Evolutionary conservation across 1,140 invertebrate genomes (phyloP), one percentile per base, ranked within the genome.

Genomic region (Trichonephila clavipes): DNA sequence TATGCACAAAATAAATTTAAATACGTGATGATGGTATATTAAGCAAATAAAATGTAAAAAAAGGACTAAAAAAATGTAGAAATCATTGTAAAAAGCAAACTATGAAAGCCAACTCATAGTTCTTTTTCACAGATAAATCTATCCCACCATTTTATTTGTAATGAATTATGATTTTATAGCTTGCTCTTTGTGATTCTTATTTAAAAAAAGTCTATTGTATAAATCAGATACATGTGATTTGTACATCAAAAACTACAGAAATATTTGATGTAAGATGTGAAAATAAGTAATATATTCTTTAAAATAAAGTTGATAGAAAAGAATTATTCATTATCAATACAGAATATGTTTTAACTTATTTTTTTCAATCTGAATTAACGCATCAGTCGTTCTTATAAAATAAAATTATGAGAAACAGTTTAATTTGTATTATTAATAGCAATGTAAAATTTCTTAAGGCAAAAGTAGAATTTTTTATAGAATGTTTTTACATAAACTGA

Each of bases 141-240:
- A 59, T 58, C n/a, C 51, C 44, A n/a, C 5, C 12, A 19, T 82
- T 82, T 82, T 40, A 28, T 51, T 51, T 0, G 16, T 10, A n/a
- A 24, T 51, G n/a, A 24, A 83, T 58, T 83, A 83, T 83, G 58
- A 83, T 83, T 83, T 83, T 83, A 83, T 59, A 59, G 44, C 82
- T 83, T 83, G 44, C 44, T n/a, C n/a, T 83, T 83, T 83, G 51
- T 83, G 8, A 83, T 58, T 58, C 21, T 83, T 44, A 83, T 83
- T 59, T 83, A 6, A 18, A 77, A 18, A 77, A 77, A 34, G 40
- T 28, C 72, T 28, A 5, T 28, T 16, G 18, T 40, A 77, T 19
- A 40, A 77, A 12, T 40, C 72, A 0, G 28, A 34, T 16, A 40
- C 19, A 77, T 40, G 72, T 28, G 5, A 2, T 34, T 77, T 18